phyloP scores from a whole-genome alignment of 2,888 invertebrate genomes.

The Hipparchia semele region DNA sequence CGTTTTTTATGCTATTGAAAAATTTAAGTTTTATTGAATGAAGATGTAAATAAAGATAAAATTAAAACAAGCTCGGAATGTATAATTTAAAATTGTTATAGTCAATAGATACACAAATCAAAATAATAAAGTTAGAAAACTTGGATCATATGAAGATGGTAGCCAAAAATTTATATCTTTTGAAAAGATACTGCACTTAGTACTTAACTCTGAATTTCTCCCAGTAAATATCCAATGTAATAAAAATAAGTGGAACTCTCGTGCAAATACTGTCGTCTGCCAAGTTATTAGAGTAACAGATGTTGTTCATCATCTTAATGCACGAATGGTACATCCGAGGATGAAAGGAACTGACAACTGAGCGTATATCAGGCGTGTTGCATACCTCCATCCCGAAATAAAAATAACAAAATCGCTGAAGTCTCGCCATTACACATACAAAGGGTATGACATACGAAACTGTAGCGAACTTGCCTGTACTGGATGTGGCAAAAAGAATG shows the following conservation, averaged over 20 bases:
- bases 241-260: constrained; percentile 12
- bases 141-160: too few relatives aligned
- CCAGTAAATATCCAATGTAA: constrained; percentile 9
- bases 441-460: too few relatives aligned
- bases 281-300: constrained; percentile 43
- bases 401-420: too few relatives aligned
- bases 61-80: too few relatives aligned
- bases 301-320: constrained; percentile 44
- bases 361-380: constrained; percentile 14
- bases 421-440: too few relatives aligned
- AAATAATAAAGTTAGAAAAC: background rate
- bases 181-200: background rate
- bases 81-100: too few relatives aligned
- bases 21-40: too few relatives aligned
- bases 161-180: background rate
- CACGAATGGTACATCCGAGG: constrained; percentile 43
- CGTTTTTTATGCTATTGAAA: too few relatives aligned
- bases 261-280: constrained; percentile 22
- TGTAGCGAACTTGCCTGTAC: too few relatives aligned
- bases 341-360: constrained; percentile 35
- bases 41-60: too few relatives aligned
- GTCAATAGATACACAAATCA: background rate
- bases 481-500: too few relatives aligned
- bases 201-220: background rate
- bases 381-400: too few relatives aligned